phyloP scores from a whole-genome alignment of 2,113 vertebrate species.

The Tupaia tana region DNA sequence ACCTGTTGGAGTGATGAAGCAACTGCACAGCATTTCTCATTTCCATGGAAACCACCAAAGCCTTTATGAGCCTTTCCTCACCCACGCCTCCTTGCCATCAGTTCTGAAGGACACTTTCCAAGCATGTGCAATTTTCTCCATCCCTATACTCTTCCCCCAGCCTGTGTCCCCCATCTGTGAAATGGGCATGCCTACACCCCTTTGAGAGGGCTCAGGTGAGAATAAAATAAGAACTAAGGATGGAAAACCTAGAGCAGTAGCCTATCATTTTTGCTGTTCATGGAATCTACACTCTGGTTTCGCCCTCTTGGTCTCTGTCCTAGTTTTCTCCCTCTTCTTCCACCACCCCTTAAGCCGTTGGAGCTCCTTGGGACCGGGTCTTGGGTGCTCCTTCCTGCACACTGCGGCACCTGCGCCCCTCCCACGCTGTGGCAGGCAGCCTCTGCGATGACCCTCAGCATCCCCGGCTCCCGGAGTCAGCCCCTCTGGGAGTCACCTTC shows the following conservation, averaged over 20 bases:
- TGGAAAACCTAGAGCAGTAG: not conserved
- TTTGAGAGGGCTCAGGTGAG: not conserved
- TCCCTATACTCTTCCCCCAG: not conserved
- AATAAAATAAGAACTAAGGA: not conserved
- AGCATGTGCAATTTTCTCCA: not conserved
- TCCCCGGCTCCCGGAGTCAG: not conserved
- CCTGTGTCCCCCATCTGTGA: not conserved
- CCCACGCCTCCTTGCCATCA: not conserved
- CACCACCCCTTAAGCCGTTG: not conserved
- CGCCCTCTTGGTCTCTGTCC: not conserved
- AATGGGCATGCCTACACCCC: not conserved
- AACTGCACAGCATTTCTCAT: rapidly evolving
- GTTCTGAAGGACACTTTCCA: rapidly evolving
- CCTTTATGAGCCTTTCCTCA: not conserved
- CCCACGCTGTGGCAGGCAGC: rapidly evolving
- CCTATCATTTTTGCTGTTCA: rapidly evolving
- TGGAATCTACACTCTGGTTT: not conserved
- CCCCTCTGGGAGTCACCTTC: not conserved
- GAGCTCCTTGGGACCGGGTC: not conserved
- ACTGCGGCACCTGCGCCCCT: not conserved
- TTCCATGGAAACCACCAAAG: not conserved
- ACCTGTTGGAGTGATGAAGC: rapidly evolving
- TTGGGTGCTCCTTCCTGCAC: not conserved
- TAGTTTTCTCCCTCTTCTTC: not conserved
- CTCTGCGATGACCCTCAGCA: not conserved